phyloP scores from a whole-genome alignment of 2,888 invertebrate species.

The Eurytoma adleriae region DNA sequence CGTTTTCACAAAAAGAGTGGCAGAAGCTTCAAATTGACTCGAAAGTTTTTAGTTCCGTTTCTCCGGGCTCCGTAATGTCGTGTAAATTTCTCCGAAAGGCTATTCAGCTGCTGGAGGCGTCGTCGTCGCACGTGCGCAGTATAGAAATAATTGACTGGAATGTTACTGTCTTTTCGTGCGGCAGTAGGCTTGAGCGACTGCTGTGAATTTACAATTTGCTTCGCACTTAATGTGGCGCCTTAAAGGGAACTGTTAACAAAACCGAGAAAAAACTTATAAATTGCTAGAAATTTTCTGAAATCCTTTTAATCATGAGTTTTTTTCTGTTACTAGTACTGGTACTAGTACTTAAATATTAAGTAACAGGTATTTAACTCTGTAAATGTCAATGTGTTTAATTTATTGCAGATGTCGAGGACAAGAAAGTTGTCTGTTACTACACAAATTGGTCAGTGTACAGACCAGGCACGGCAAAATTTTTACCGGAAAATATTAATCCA shows the following conservation, averaged over 20 bases:
- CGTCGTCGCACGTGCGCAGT: slow-evolving; percentile 28
- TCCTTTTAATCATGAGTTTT: background rate
- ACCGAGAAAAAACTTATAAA: slow-evolving; percentile 4
- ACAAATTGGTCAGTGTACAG: slow-evolving; percentile 96
- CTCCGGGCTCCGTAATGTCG: slow-evolving; percentile 5
- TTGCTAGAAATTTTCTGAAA: background rate
- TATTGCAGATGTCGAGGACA: slow-evolving; percentile 78
- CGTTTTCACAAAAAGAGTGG: slow-evolving; percentile 4
- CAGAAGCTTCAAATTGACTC: slow-evolving; percentile 25
- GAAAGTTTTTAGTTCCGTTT: slow-evolving; percentile 42
- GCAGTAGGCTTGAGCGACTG: slow-evolving; percentile 18
- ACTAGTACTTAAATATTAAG: too few species aligned
- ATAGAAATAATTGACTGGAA: slow-evolving; percentile 49
- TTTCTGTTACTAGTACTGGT: background rate
- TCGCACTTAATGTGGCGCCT: background rate
- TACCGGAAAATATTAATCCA: slow-evolving; percentile 95
- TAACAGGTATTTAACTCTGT: background rate
- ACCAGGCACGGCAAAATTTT: slow-evolving; percentile 93
- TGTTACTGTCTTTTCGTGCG: slow-evolving; percentile 26
- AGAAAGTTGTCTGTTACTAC: slow-evolving; percentile 93
- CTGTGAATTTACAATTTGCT: slow-evolving; percentile 33
- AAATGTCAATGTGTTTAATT: background rate
- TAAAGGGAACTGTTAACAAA: slow-evolving; percentile 21
- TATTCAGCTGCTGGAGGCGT: slow-evolving; percentile 27
- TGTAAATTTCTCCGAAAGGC: slow-evolving; percentile 29